Conservation (phyloP, 2,113 vertebrate genomes). For the Callipepla californica region DNA sequence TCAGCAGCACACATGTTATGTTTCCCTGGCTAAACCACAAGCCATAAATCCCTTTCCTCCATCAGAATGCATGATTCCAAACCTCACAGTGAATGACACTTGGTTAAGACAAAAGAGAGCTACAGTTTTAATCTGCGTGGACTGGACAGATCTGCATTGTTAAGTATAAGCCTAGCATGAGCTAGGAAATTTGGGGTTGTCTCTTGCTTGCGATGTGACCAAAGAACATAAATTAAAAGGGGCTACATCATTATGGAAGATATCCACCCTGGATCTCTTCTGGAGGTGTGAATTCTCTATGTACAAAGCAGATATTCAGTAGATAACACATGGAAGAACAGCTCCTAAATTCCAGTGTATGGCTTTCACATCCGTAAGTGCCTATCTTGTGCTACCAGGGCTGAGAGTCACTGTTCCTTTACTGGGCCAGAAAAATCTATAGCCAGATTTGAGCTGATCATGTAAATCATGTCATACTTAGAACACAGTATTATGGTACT, state of each 20-base stretch:
- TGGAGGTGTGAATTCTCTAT: neutral
- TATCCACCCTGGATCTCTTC: neutral
- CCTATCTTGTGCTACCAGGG: neutral
- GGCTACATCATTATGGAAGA: neutral
- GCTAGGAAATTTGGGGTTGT: neutral
- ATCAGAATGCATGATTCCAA: neutral
- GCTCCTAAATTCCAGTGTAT: neutral
- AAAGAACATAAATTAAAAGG: rapidly evolving
- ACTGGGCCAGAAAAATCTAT: neutral
- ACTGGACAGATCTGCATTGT: neutral
- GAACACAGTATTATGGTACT: neutral
- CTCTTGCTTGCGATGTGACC: neutral
- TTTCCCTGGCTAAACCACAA: neutral
- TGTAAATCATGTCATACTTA: neutral
- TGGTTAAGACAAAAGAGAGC: neutral
- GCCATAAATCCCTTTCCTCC: neutral
- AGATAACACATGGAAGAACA: neutral
- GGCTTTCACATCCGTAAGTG: neutral
- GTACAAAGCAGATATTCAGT: neutral
- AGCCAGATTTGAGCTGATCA: neutral
- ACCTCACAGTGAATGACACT: neutral
- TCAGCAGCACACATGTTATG: neutral
- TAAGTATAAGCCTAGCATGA: neutral
- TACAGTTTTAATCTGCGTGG: neutral
- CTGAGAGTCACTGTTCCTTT: neutral